Evolutionary conservation across 2,113 vertebrate genomes (phyloP).

Genomic region (Mesembrinibis cayennensis): DNA sequence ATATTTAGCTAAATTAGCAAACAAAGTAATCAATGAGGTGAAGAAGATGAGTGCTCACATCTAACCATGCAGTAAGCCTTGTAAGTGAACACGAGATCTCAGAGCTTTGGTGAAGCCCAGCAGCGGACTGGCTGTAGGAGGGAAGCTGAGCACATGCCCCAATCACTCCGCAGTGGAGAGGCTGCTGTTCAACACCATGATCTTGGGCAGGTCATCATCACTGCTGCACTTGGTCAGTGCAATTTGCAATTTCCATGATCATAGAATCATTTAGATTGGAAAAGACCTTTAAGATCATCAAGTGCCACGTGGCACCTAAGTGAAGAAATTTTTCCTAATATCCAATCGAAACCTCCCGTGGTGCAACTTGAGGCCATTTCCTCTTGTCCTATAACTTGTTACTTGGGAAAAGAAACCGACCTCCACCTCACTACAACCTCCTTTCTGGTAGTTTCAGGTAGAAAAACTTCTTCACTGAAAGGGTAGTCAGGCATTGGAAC

Average conservation of each 20-base stretch:
- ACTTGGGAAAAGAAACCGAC: too few species aligned
- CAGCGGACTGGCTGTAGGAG: background rate
- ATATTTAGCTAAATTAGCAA: background rate
- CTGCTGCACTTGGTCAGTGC: background rate
- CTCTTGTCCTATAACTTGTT: too few species aligned
- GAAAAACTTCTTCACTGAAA: too few species aligned
- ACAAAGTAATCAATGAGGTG: background rate
- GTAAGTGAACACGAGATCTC: rapidly evolving
- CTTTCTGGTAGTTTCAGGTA: too few species aligned
- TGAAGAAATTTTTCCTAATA: background rate
- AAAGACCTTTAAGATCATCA: background rate
- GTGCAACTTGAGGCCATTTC: too few species aligned
- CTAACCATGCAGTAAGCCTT: background rate
- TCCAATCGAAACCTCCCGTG: too few species aligned
- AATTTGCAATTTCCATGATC: background rate
- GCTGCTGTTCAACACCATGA: rapidly evolving
- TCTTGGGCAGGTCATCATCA: background rate
- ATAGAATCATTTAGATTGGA: background rate
- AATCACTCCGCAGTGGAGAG: background rate
- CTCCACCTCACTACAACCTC: too few species aligned
- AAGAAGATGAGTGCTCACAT: background rate
- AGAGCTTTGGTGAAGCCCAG: background rate
- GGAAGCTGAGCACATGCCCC: rapidly evolving
- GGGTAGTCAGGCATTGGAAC: too few species aligned
- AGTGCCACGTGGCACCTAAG: background rate